Base-by-base conservation (phyloP, 2,113 vertebrate genomes). In the Bubalus kerabau region DNA sequence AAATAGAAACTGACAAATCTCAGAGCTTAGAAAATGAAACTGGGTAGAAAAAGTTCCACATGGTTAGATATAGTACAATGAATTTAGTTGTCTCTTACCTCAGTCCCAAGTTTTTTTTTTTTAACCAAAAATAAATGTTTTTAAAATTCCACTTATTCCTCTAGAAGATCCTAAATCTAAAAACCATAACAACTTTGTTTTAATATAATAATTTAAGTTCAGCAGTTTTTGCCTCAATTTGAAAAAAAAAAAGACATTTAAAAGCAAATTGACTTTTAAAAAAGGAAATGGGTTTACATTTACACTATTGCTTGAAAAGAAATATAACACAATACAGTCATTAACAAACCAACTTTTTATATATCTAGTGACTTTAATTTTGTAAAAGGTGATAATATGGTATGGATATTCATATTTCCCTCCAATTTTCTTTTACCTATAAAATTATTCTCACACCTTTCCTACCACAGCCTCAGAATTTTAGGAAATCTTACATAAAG, bases 11-110 rank as follows among this genome's bases (percentile, higher is more conserved):
- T 28, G 71, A 62, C 54, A 95, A 86, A 28, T 67, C 48, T 80
- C 43, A 94, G 90, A 83, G 46, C 48, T 97, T 67, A 94, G 54
- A 94, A 96, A 95, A 95, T 82, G 40, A 97, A 96, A 96, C 67
- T 86, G 50, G 84, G 50, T 64, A 95, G 92, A 83, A 80, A 96
- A 91, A 91, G 54, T 86, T 86, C 48, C 60, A 93, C 2, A 1
- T n/a, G 48, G 60, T 76, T 86, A 46, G 84, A 30, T 90, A 84
- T 14, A 82, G 43, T 76, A 87, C 43, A 85, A 32, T 3, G 13
- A 84, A 91, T 84, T 88, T 30, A 84, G 76, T 85, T 93, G 43
- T 62, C 23, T 52, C 48, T 54, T 19, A 96, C 59, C 17, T 48
- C 9, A 5, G 87, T 17, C 40, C 57, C 19, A 62, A 56, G 28